Evolutionary conservation across 92 coral and sea anemone genomes (phyloP), one percentile per base, ranked within the genome.

Genomic region (Porites lobata): DNA sequence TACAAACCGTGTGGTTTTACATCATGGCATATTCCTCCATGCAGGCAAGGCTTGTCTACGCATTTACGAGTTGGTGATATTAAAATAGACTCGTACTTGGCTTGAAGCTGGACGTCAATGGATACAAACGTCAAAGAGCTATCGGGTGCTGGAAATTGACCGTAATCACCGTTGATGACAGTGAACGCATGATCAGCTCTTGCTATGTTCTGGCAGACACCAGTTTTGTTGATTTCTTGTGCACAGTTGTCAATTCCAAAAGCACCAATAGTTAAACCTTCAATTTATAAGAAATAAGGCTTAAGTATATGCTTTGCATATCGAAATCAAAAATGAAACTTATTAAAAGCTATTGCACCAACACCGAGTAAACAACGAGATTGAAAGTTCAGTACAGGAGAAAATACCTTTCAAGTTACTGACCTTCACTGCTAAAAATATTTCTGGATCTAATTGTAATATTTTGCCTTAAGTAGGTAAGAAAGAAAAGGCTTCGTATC

Each of bases 111-210:
- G 15, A 93, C 72, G 69, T 95, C 93, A 18, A 96, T 88, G 18
- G 96, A 96, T 51, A 96, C 91, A 59, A 96, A 90, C 69, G 96
- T 95, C 24, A 95, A 89, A 47, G 98, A 95, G 65, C 87, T 58
- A 13, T 69, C 75, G 24, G 98, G 99, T 70, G 99, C 96, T 17
- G 99, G 98, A 50, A 93, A 79, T 77, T 95, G 93, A 56, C 99
- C 99, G 80, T 92, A 89, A 80, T 96, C 95, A 29, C 99, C 97
- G 87, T 93, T 91, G 94, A 93, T 94, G 81, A 95, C 95, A 51
- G 88, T 85, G 85, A 84, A 95, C 20, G 98, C 87, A 13, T 84
- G 77, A 56, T 70, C 66, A 8, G 96, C 92, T 70, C 73, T 72
- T 50, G 93, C 82, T 22, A 72, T 32, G 79, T 93, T 95, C 47